Percentiles rank a stretch among this genome's conserved stretches.
Evolutionary conservation across 1,140 invertebrate genomes (phyloP).

Genomic region (Brachionus sp.): DNA sequence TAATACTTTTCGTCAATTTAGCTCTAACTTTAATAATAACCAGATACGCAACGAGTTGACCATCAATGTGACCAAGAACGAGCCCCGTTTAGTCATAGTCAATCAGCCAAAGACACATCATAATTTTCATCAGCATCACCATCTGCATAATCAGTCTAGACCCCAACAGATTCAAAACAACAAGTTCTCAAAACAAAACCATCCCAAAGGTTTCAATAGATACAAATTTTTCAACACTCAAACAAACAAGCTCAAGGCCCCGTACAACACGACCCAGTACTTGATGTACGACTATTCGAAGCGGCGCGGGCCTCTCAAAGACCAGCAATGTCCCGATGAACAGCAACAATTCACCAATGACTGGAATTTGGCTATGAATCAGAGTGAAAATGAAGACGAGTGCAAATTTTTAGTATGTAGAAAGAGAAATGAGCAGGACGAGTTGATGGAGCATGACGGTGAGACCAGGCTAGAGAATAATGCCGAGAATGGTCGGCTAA

Average conservation of each 20-base stretch:
- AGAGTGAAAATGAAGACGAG: background rate
- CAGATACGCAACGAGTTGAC: conserved; percentile 19
- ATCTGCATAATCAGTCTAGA: background rate
- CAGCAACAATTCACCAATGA: conserved; percentile 31
- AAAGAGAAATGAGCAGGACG: background rate
- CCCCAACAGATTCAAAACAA: background rate
- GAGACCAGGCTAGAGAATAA: background rate
- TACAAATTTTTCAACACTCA: conserved; percentile 15
- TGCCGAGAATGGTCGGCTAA: background rate
- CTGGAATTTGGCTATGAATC: conserved; percentile 33
- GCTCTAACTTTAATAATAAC: background rate
- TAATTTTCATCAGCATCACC: background rate
- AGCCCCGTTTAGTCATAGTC: conserved; percentile 29
- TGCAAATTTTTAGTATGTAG: background rate
- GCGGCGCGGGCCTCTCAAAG: conserved; percentile 27
- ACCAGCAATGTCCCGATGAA: conserved; percentile 31
- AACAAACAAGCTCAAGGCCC: conserved; percentile 25
- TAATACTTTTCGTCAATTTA: conserved; percentile 22
- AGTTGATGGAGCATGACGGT: conserved; percentile 1
- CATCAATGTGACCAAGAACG: conserved; percentile 45
- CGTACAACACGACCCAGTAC: conserved; percentile 44
- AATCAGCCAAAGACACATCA: background rate
- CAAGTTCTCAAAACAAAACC: background rate
- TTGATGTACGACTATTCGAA: conserved; percentile 41
- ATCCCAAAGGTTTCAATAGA: background rate